Percentiles rank a stretch among this genome's conserved stretches.
Conservation (phyloP, 2,113 vertebrate species). For the Beaufortia kweichowensis region DNA sequence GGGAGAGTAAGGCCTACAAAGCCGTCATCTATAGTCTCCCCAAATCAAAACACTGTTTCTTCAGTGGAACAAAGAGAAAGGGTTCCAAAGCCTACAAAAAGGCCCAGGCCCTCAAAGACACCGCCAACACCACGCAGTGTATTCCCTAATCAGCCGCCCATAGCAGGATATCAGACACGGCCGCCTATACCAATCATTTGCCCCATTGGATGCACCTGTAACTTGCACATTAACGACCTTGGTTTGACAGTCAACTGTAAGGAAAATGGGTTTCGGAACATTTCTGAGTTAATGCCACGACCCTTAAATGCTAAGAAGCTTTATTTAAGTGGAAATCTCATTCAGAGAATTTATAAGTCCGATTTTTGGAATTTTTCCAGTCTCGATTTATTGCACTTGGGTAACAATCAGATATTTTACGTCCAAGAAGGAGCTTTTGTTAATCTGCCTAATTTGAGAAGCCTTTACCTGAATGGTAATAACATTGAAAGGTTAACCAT, state of each 20-base stretch:
- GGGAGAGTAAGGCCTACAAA: conserved; percentile 89
- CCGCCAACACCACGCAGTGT: conserved; percentile 86
- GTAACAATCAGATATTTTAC: conserved; percentile 95
- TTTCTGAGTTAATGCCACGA: conserved; percentile 93
- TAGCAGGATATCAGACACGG: conserved; percentile 93
- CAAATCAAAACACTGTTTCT: conserved; percentile 91
- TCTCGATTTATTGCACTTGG: conserved; percentile 93
- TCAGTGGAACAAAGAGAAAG: conserved; percentile 91
- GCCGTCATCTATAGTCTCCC: conserved; percentile 93
- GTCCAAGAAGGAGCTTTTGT: conserved; percentile 95
- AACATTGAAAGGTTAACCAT: conserved; percentile 90
- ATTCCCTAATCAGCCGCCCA: conserved; percentile 88
- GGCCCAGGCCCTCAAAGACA: conserved; percentile 82
- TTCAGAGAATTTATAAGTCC: conserved; percentile 93
- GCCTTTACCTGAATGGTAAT: conserved; percentile 93
- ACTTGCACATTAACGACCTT: conserved; percentile 94
- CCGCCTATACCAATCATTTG: conserved; percentile 97
- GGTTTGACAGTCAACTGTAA: conserved; percentile 97
- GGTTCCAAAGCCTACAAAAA: conserved; percentile 86
- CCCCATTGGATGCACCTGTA: conserved; percentile 92
- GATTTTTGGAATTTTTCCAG: conserved; percentile 99
- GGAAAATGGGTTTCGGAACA: conserved; percentile 88
- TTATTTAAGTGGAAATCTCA: conserved; percentile 93
- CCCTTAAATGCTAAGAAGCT: conserved; percentile 95
- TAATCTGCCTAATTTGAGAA: conserved; percentile 90